Conservation (phyloP, 2,797 vertebrate species). For the Gallirallus australis region DNA sequence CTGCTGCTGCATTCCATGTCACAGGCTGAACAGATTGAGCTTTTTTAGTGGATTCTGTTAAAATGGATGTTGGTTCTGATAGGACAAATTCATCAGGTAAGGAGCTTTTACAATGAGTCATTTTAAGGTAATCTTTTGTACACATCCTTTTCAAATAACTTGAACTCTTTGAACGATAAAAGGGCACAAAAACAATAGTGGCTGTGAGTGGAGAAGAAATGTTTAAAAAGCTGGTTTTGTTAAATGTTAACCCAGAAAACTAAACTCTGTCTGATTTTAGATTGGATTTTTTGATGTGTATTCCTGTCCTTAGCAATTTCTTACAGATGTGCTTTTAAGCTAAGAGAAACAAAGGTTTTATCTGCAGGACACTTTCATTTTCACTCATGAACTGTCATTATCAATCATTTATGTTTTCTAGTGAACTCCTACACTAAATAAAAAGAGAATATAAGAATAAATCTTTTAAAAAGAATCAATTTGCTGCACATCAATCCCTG, state of each 20-base stretch:
- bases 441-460: constrained; percentile 75
- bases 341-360: constrained; percentile 63
- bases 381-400: constrained; percentile 64
- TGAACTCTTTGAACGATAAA: constrained; percentile 28
- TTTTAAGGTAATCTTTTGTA: constrained; percentile 57
- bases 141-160: constrained; percentile 46
- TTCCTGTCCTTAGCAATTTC: constrained; percentile 14
- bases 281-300: constrained; percentile 22
- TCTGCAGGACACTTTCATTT: constrained; percentile 45
- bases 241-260: constrained; percentile 51
- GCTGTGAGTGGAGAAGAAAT: constrained; percentile 26
- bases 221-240: constrained; percentile 3
- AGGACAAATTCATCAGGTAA: constrained; percentile 43
- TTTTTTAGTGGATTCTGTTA: constrained; percentile 77
- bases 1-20: constrained; percentile 67
- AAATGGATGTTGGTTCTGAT: constrained; percentile 39
- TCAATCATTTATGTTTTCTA: constrained; percentile 62
- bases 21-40: constrained; percentile 58
- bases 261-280: constrained; percentile 49
- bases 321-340: constrained; percentile 41
- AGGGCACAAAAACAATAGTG: constrained; percentile 32
- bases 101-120: constrained; percentile 50
- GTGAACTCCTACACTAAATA: constrained; percentile 63
- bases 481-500: constrained; percentile 75
- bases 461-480: constrained; percentile 75